Evolutionary conservation across 2,888 invertebrate species (phyloP).

Genomic region (Sisyra nigra): DNA sequence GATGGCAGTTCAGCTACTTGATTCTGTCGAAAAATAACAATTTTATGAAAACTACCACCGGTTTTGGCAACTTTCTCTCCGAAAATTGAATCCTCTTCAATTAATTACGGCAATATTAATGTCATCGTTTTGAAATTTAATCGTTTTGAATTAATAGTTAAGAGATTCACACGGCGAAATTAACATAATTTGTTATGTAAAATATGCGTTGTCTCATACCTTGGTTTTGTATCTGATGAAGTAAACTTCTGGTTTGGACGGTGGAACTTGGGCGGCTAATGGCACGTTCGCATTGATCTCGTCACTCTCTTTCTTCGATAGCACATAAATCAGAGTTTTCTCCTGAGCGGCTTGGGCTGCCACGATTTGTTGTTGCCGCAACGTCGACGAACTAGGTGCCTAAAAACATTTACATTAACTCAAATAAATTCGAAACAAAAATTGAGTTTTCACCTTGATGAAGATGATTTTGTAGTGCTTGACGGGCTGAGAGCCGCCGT

Average conservation of each 20-base stretch:
- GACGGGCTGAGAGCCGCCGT: not conserved
- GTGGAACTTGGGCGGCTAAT: not conserved
- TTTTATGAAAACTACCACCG: too few relatives aligned
- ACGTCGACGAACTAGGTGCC: not conserved
- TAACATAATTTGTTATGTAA: too few relatives aligned
- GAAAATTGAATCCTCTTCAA: too few relatives aligned
- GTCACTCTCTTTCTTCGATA: not conserved
- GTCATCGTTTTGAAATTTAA: too few relatives aligned
- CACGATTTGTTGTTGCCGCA: slow-evolving; percentile 2
- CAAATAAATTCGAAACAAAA: not conserved
- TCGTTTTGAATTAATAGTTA: too few relatives aligned
- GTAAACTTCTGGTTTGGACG: slow-evolving; percentile 4
- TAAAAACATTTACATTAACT: not conserved
- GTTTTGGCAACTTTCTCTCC: too few relatives aligned
- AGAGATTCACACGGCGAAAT: too few relatives aligned
- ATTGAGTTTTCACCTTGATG: not conserved
- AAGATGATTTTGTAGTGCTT: slow-evolving; percentile 3
- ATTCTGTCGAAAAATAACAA: too few relatives aligned
- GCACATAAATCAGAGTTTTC: slow-evolving; percentile 1
- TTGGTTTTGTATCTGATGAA: slow-evolving; percentile 3
- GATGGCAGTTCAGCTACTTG: too few relatives aligned
- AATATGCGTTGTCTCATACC: too few relatives aligned
- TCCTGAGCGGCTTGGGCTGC: not conserved
- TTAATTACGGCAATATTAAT: too few relatives aligned
- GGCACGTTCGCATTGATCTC: not conserved